Evolutionary conservation across 2,113 vertebrate genomes (phyloP), one percentile per base, ranked within the genome.

Genomic region (Ammodramus savannarum): DNA sequence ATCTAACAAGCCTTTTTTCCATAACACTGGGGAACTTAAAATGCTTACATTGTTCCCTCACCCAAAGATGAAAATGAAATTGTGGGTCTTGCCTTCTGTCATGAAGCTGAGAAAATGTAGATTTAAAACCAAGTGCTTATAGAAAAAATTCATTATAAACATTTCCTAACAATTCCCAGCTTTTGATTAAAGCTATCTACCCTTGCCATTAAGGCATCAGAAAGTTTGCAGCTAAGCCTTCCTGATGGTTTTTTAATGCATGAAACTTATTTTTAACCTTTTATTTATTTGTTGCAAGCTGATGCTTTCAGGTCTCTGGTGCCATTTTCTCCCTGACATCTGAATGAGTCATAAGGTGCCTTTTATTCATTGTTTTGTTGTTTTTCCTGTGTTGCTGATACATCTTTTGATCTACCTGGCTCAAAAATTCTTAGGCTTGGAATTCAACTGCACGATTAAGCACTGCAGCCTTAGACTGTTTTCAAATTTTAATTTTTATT

Each of bases 181-280:
- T 62, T 52, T 52, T 43, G 13, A 43, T 31, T 71, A 61, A 52
- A 61, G 25, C 34, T 61, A 17, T 48, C 31, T 26, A 32, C 25
- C 5, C 17, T 69, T 76, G 62, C 4, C 16, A 26, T 27, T 93
- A 77, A 94, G 46, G 58, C 63, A 80, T n/a, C 4, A 6, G 61
- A 43, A 88, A 67, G 31, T 85, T 85, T 91, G 46, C 67, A 48
- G 49, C 48, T 71, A 44, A 75, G 51, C 43, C 38, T 82, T 87
- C 54, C 31, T 92, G 80, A 26, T 15, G 22, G 27, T 76, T 65
- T 93, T 77, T 61, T 57, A 90, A 66, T 72, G 73, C 31, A 22
- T 44, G 43, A 81, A 91, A 63, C 38, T 90, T 88, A 68, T 78
- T 94, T 87, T 95, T 93, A 95, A 90, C 65, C 52, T 95, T 68